Evolutionary conservation across 2,797 vertebrate species (phyloP), one percentile per base, ranked within the genome.

Genomic region (Brachyrhaphis roseni): DNA sequence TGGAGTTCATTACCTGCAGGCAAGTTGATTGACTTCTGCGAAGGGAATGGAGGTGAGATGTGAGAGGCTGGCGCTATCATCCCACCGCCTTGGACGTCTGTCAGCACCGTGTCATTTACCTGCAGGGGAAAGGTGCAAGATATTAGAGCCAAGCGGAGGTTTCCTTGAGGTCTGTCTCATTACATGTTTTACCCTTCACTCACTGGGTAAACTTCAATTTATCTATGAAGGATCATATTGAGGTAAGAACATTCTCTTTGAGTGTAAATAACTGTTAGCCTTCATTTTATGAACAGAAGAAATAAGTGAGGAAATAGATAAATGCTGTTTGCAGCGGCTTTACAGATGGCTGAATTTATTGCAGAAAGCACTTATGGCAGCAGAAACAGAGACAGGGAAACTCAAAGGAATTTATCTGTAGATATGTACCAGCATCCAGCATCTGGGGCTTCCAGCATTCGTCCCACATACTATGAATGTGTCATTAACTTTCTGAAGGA

Each of bases 371-470:
- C 34, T 75, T 57, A 46, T 55, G 57, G 76, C 36, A 76, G 66
- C 71, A 68, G 20, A 76, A 72, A 74, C n/a, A 39, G 72, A 51
- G 36, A 0, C 15, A 13, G 36, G 8, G 53, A 11, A 71, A 10
- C n/a, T 84, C 76, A 1, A 71, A 72, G 8, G 47, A 68, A 70
- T 53, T 47, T 47, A 18, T 80, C 43, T 72, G 45, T 53, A 47
- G 55, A 75, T 80, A 49, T 96, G 96, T 91, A 97, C 96, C 96
- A 97, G 84, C 85, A 95, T 91, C 96, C 96, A 97, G 89, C 96
- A 97, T 84, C 96, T 95, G 62, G 96, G 96, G 82, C 92, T 93
- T 0, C 95, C 96, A 0, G 96, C 96, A 5, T 96, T 96, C 23
- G 96, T 96, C 49, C 96, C 96, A 78, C 96, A 97, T 10, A 94